phyloP scores from a whole-genome alignment of 2,797 vertebrate species.

The Gouania willdenowi region DNA sequence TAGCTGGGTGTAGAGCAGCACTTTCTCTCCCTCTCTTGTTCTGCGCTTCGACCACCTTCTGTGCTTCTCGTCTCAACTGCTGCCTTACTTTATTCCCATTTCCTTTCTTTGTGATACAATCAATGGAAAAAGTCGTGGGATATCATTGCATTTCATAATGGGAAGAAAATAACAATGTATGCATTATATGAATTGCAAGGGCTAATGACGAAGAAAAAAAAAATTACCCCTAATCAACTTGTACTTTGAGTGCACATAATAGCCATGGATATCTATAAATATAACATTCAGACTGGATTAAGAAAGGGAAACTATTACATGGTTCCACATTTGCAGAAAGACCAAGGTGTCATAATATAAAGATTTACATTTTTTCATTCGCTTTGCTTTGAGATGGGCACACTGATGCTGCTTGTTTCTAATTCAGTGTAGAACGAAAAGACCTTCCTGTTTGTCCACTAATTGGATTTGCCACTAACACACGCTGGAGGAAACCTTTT shows the following conservation, averaged over 20 bases:
- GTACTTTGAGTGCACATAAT: slow-evolving; percentile 13
- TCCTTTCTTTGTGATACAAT: slow-evolving; percentile 55
- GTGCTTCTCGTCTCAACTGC: slow-evolving; percentile 53
- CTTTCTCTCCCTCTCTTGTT: slow-evolving; percentile 52
- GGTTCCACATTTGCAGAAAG: neutral
- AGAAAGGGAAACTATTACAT: neutral
- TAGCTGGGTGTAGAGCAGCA: slow-evolving; percentile 48
- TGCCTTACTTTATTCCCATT: slow-evolving; percentile 47
- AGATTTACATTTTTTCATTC: slow-evolving; percentile 13
- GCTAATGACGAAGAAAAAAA: too few species aligned
- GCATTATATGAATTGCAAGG: too few species aligned
- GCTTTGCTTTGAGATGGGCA: slow-evolving; percentile 24
- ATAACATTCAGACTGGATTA: neutral
- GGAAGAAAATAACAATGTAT: slow-evolving; percentile 21
- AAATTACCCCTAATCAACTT: too few species aligned
- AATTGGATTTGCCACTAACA: slow-evolving; percentile 80
- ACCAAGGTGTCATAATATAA: slow-evolving; percentile 6
- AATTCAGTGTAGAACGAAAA: slow-evolving; percentile 46
- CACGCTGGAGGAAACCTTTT: slow-evolving; percentile 76
- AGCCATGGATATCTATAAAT: neutral
- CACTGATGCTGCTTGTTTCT: slow-evolving; percentile 27
- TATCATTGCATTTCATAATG: slow-evolving; percentile 30
- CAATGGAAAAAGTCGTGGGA: slow-evolving; percentile 61
- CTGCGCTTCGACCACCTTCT: slow-evolving; percentile 59
- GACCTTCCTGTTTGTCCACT: slow-evolving; percentile 66